Percentiles rank a stretch among this genome's conserved stretches.
phyloP scores from a whole-genome alignment of 2,113 vertebrate species.

The Aspiorhynchus laticeps region DNA sequence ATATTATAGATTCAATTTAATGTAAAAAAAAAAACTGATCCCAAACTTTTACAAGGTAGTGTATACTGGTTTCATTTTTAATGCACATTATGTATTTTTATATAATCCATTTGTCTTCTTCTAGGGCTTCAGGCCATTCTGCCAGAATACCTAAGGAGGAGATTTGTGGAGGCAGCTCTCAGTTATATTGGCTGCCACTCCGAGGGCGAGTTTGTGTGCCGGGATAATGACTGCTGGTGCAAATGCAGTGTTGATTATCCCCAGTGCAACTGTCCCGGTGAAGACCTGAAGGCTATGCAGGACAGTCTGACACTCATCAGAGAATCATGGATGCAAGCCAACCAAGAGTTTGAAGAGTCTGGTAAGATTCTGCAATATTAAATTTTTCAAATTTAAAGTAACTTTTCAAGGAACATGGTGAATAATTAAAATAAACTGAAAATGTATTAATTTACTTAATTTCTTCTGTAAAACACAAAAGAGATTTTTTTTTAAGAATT shows the following conservation, averaged over 20 bases:
- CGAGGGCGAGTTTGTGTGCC: constrained; percentile 80
- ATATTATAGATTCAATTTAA: background rate
- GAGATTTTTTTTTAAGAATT: background rate
- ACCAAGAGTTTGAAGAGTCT: constrained; percentile 80
- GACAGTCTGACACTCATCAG: constrained; percentile 73
- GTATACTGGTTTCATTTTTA: background rate
- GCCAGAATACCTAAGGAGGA: constrained; percentile 75
- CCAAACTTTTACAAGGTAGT: background rate
- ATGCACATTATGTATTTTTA: background rate
- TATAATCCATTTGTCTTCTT: constrained; percentile 42
- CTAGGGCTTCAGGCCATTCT: constrained; percentile 80
- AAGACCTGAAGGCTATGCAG: constrained; percentile 79
- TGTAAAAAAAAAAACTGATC: too few species aligned
- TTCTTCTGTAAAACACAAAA: background rate
- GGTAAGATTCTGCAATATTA: constrained; percentile 63
- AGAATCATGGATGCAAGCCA: constrained; percentile 74
- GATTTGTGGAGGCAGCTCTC: constrained; percentile 81
- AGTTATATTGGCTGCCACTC: constrained; percentile 82
- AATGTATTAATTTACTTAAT: too few species aligned
- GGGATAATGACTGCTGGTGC: constrained; percentile 81
- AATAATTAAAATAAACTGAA: background rate
- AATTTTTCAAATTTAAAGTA: background rate
- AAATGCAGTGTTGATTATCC: constrained; percentile 74
- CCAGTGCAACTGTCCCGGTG: constrained; percentile 79
- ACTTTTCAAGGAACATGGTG: background rate